These are phyloP conservation scores for Semaprochilodus insignis DNA, from an alignment of 2,797 vertebrate genomes.

Conservation along the genomic window DNA sequence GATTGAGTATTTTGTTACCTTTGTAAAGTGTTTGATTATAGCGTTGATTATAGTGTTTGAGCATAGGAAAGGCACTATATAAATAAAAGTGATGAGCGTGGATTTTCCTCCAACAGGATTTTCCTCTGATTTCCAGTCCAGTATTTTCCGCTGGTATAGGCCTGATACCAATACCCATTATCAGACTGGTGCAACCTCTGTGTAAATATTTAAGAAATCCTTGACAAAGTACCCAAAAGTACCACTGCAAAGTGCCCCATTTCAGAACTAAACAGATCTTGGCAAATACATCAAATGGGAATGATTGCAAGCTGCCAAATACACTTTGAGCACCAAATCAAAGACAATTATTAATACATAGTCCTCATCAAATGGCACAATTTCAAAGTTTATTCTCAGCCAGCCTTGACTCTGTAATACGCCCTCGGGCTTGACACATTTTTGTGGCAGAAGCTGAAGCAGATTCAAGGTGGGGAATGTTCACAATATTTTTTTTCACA, in stretches of 20 bases:
- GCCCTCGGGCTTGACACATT: constrained; percentile 1
- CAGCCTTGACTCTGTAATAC: not conserved
- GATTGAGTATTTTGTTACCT: too few relatives aligned
- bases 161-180: too few relatives aligned
- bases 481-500: not conserved
- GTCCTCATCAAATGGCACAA: not conserved
- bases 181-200: too few relatives aligned
- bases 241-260: not conserved
- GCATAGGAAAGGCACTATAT: too few relatives aligned
- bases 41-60: too few relatives aligned
- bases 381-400: not conserved
- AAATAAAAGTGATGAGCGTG: too few relatives aligned
- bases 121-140: too few relatives aligned
- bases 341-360: constrained; percentile 1
- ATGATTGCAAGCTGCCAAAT: not conserved
- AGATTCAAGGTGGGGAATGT: not conserved
- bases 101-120: too few relatives aligned
- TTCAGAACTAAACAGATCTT: not conserved
- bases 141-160: too few relatives aligned
- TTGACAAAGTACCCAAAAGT: not conserved
- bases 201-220: too few relatives aligned
- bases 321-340: not conserved
- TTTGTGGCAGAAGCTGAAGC: not conserved
- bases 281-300: not conserved
- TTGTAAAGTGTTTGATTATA: too few relatives aligned